Conservation (phyloP, 2,113 vertebrate species). For the Pristiophorus japonicus region DNA sequence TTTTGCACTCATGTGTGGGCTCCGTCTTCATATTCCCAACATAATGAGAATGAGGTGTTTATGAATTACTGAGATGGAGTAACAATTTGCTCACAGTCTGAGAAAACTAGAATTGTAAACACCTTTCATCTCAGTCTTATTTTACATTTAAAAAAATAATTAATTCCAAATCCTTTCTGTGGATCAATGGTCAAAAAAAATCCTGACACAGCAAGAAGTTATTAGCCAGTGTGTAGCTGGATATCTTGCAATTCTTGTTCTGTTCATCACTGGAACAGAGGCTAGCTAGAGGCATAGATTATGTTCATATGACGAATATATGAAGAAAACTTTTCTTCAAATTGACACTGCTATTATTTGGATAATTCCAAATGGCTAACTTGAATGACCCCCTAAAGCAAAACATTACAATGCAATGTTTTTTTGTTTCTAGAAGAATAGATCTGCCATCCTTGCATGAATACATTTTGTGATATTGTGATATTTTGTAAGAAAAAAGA, state of each 20-base stretch:
- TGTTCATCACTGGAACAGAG: background rate
- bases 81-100: background rate
- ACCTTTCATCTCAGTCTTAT: background rate
- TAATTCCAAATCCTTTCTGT: background rate
- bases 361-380: background rate
- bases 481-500: too few species aligned
- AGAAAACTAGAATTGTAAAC: background rate
- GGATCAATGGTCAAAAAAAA: background rate
- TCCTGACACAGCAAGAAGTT: background rate
- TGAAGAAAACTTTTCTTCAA: background rate
- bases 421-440: background rate
- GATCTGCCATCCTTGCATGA: background rate
- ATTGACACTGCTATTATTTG: background rate
- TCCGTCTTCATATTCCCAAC: too few species aligned
- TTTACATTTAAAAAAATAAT: background rate
- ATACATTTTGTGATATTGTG: background rate
- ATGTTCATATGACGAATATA: background rate
- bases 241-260: background rate
- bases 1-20: too few species aligned
- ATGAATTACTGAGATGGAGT: background rate
- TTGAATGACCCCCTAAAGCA: background rate
- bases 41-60: background rate
- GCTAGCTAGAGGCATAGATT: background rate
- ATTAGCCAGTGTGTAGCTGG: background rate
- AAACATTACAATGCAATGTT: background rate